Base-by-base conservation (phyloP, 1,140 invertebrate genomes). In the Procambarus virginalis region DNA sequence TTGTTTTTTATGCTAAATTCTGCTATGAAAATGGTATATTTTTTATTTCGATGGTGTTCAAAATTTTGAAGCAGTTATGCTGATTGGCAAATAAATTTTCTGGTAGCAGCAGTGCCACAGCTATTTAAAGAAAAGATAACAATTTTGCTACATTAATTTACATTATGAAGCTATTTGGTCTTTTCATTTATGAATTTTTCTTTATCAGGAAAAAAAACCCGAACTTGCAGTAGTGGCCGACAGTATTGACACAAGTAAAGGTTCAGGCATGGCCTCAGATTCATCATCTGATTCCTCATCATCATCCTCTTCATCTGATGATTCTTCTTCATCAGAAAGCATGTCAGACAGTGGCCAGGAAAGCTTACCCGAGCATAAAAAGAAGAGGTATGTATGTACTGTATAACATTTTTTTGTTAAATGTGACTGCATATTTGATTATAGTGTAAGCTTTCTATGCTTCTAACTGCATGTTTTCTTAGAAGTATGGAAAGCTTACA, bases 241-340 rank as follows among this genome's bases (percentile, higher is more conserved):
- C 92, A 95, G 95, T 92, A 97, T 99, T 92, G 98, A 99, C 94
- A 94, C 99, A 49, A 96, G 96, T 92, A 95, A 97, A 93, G 96
- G 97, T 76, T 98, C 97, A 17, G 98, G 98, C 9, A 96, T 99
- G 51, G 98, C 98, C 14, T 99, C 98, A 5, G 98, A 99, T 94
- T 98, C 97, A 91, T 98, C 97, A 0, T 98, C 97, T 93, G 97
- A 97, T 92, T 98, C 97, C 12, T 97, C 97, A 64, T 97, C 97
- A 2, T 96, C 95, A 2, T 96, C 95, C 22, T 93, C 93, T 17
- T 91, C 91, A 5, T 91, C 91, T 88, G 92, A 92, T 70, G 78
- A 73, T 45, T 90, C 89, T 0, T 91, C 88, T 22, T 92, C 88
- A 22, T 95, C 95, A 84, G 89, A 91, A 89, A 93, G 92, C 6